phyloP scores from a whole-genome alignment of 2,888 invertebrate species.

The Octodonta nipae region DNA sequence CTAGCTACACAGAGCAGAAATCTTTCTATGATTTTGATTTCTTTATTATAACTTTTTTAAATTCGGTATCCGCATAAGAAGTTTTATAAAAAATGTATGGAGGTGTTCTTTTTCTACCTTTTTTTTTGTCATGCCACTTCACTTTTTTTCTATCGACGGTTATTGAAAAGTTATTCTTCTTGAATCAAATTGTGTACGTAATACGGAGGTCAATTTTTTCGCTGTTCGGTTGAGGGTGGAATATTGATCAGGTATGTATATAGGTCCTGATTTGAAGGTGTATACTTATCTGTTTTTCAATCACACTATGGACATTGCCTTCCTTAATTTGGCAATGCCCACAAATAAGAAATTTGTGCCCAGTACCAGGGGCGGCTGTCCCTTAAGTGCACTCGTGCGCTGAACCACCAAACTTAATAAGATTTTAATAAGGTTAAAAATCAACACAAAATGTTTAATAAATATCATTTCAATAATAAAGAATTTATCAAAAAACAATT shows the following conservation, averaged over 20 bases:
- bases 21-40: neutral
- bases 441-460: too few species aligned
- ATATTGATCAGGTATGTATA: constrained; percentile 9
- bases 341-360: constrained; percentile 8
- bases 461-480: too few species aligned
- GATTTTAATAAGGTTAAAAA: too few species aligned
- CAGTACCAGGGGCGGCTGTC: too few species aligned
- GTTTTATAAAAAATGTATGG: constrained; percentile 3
- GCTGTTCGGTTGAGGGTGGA: constrained; percentile 6
- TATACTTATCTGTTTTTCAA: constrained; percentile 8
- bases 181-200: neutral
- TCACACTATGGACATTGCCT: constrained; percentile 7
- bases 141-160: neutral
- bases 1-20: neutral
- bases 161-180: neutral
- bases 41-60: neutral
- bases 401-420: too few species aligned
- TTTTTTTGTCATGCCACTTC: constrained; percentile 1
- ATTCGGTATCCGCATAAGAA: constrained; percentile 1
- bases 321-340: constrained; percentile 9
- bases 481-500: too few species aligned
- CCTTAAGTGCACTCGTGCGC: too few species aligned
- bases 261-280: constrained; percentile 6
- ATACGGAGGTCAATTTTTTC: too few species aligned
- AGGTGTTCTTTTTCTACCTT: constrained; percentile 2